These are phyloP conservation scores for Aporophyla lueneburgensis DNA, from an alignment of 2,888 invertebrate genomes.

Conservation along the genomic window DNA sequence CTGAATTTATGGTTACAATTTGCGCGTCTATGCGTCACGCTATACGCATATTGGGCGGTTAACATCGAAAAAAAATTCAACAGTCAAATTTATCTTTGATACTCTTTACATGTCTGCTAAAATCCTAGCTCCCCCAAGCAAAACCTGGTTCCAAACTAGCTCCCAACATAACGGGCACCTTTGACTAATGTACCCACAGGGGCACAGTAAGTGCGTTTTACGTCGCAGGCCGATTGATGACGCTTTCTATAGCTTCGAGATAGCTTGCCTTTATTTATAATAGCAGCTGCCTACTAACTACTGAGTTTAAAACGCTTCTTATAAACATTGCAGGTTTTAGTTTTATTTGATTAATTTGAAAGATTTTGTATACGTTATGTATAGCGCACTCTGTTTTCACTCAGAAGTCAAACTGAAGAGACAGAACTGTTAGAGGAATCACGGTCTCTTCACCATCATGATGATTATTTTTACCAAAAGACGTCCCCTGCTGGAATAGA, in stretches of 20 bases:
- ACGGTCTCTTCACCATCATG: too few species aligned
- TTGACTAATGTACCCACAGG: slow-evolving; percentile 64
- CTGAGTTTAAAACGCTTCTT: slow-evolving; percentile 49
- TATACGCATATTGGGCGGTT: too few species aligned
- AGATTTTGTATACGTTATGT: not conserved
- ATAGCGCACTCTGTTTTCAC: not conserved
- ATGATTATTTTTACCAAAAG: too few species aligned
- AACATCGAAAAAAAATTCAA: not conserved
- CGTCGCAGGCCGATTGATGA: slow-evolving; percentile 64
- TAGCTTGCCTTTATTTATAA: slow-evolving; percentile 61
- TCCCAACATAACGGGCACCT: slow-evolving; percentile 58
- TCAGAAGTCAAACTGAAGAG: not conserved
- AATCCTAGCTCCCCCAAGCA: not conserved
- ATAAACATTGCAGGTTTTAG: slow-evolving; percentile 22
- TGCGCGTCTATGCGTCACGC: too few species aligned
- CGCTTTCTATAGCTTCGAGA: slow-evolving; percentile 64
- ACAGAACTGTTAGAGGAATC: too few species aligned
- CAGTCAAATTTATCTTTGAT: not conserved
- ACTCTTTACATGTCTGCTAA: not conserved
- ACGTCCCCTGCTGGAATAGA: too few species aligned
- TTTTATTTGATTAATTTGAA: slow-evolving; percentile 21
- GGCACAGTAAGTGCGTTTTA: slow-evolving; percentile 54
- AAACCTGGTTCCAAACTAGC: slow-evolving; percentile 20
- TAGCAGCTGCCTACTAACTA: slow-evolving; percentile 44
- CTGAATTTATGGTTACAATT: too few species aligned